Evolutionary conservation across 23 tunicate species (phyloP).

Genomic region (Ascidia mentula): DNA sequence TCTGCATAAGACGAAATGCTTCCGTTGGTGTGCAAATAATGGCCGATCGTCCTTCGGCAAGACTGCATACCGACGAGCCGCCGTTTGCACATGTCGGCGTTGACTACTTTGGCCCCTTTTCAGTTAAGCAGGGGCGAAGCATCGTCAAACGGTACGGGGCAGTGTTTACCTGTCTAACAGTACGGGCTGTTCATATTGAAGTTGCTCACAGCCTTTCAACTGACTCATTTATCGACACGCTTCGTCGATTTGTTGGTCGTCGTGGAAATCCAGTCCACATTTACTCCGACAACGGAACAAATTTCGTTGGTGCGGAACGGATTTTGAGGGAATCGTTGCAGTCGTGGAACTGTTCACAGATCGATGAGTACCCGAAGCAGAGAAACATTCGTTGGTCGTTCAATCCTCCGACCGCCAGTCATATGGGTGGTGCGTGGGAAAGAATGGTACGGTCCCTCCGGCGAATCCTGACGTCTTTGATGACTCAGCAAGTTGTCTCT

Average conservation of each 20-base stretch:
- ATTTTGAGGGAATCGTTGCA: conserved; percentile 12
- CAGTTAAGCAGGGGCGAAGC: conserved; percentile 17
- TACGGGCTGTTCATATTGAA: conserved; percentile 28
- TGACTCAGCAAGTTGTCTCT: not conserved
- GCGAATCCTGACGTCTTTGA: not conserved
- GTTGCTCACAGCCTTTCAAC: conserved; percentile 6
- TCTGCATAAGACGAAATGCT: conserved; percentile 20
- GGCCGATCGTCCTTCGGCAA: conserved; percentile 13
- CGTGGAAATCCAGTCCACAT: not conserved
- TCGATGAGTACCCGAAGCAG: not conserved
- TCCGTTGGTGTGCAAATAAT: conserved; percentile 7
- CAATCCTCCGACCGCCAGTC: not conserved
- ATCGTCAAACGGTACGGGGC: conserved; percentile 28
- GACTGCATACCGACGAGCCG: conserved; percentile 11
- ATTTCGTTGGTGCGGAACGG: conserved; percentile 12
- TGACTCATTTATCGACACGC: conserved; percentile 12
- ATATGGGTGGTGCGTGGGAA: no score
- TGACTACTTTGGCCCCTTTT: conserved; percentile 14
- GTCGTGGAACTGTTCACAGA: not conserved
- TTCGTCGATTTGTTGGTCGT: conserved; percentile 8
- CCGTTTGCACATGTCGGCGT: conserved; percentile 22
- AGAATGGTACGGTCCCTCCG: conserved; percentile 6
- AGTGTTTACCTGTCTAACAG: conserved; percentile 19
- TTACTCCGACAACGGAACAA: conserved; percentile 8
- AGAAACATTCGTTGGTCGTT: not conserved